Evolutionary conservation across 1,140 invertebrate species (phyloP).

Genomic region (Drosophila funebris): DNA sequence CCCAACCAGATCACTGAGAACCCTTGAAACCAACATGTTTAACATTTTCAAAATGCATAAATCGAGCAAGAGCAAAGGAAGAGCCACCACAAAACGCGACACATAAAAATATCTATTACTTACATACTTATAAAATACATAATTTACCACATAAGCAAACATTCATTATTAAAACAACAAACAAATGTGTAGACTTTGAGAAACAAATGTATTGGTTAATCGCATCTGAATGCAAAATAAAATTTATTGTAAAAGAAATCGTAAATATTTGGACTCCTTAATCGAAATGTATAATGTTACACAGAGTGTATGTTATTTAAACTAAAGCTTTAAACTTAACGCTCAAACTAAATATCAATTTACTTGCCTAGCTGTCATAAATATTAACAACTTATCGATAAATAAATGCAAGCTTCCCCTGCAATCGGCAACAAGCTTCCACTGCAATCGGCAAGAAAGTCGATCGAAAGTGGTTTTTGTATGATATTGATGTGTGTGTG

Average conservation of each 20-base stretch:
- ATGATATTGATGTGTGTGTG: background rate
- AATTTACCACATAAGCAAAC: constrained; percentile 70
- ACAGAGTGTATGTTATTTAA: background rate
- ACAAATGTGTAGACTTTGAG: constrained; percentile 69
- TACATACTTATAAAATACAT: constrained; percentile 75
- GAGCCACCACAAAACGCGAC: constrained; percentile 63
- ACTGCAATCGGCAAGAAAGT: constrained; percentile 2
- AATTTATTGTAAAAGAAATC: constrained; percentile 65
- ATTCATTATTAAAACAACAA: constrained; percentile 63
- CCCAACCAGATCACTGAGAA: background rate
- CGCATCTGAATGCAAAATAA: constrained; percentile 78
- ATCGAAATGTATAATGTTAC: background rate
- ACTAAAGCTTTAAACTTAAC: background rate
- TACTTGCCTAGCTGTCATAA: background rate
- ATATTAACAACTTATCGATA: background rate
- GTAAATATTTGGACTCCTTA: background rate
- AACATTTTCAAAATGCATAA: constrained; percentile 49
- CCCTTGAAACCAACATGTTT: constrained; percentile 25
- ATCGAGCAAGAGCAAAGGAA: constrained; percentile 18
- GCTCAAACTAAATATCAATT: too few species aligned
- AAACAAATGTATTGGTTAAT: constrained; percentile 64
- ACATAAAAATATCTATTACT: constrained; percentile 61
- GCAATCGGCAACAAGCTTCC: background rate
- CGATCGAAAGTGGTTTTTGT: constrained; percentile 1
- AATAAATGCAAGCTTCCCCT: background rate